Evolutionary conservation across 1,140 invertebrate genomes (phyloP).

Genomic region (Acromyrmex charruanus): DNA sequence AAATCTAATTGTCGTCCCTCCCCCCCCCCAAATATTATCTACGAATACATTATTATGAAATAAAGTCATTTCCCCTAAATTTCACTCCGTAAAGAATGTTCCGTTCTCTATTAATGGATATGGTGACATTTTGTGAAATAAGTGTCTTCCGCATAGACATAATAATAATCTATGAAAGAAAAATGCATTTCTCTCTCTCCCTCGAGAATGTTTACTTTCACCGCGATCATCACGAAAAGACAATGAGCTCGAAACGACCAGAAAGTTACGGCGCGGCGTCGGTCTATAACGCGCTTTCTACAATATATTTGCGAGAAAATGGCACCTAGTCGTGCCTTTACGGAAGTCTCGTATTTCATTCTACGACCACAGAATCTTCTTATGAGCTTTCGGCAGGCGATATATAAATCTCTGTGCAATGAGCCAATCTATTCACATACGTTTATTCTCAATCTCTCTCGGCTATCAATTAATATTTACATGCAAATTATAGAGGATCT

Average conservation of each 20-base stretch:
- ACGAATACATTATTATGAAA: neutral
- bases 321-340: neutral
- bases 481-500: neutral
- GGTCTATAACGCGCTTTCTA: neutral
- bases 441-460: conserved; percentile 9
- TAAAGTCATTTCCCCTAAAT: neutral
- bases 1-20: neutral
- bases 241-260: neutral
- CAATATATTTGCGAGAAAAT: conserved; percentile 3
- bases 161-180: conserved; percentile 18
- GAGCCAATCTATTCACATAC: neutral
- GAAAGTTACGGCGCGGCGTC: neutral
- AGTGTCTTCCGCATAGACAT: neutral
- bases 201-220: conserved; percentile 4
- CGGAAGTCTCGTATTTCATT: neutral
- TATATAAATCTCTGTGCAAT: conserved; percentile 29
- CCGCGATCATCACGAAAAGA: neutral
- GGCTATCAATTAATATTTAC: conserved; percentile 9
- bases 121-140: neutral
- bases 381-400: neutral
- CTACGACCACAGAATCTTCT: conserved; percentile 25
- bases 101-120: neutral
- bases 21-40: no score
- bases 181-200: neutral
- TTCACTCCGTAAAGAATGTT: neutral